Evolutionary conservation across 35 echinoderm and acorn worm genomes (phyloP).

Genomic region (Chiridota heheva): DNA sequence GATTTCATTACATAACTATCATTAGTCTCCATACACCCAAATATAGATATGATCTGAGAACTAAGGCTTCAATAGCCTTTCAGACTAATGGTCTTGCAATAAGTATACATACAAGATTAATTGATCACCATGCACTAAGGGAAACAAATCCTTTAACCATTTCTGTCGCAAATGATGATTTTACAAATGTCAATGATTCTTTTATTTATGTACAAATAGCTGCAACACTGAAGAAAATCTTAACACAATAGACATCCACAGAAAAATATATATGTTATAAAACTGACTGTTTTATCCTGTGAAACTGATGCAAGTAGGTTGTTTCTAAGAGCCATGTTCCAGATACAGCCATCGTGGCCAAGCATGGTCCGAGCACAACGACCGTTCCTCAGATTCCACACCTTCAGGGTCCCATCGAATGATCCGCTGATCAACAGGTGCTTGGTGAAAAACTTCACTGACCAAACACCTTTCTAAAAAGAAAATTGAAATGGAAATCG

Average conservation of each 20-base stretch:
- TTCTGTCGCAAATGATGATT: no score
- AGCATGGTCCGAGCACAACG: slow-evolving; percentile 77
- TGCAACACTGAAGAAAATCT: no score
- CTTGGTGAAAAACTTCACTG: slow-evolving; percentile 86
- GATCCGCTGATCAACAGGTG: slow-evolving; percentile 87
- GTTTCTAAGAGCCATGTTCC: slow-evolving; percentile 79
- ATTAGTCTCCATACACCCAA: no score
- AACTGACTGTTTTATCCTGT: slow-evolving; percentile 88
- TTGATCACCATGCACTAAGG: no score
- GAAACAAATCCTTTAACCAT: no score
- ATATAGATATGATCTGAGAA: no score
- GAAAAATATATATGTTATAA: not conserved
- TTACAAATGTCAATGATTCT: no score
- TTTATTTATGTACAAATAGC: no score
- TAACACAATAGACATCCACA: not conserved
- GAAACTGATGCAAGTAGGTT: slow-evolving; percentile 79
- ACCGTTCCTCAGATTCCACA: slow-evolving; percentile 86
- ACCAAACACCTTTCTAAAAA: slow-evolving; percentile 95
- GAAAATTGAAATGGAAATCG: slow-evolving; percentile 19
- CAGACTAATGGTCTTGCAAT: no score
- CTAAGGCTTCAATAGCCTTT: no score
- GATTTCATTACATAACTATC: no score
- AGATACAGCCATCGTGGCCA: slow-evolving; percentile 83
- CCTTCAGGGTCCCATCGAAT: slow-evolving; percentile 74
- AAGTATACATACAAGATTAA: no score